Conservation (phyloP, 2,888 invertebrate genomes). For the Limulus polyphemus region DNA sequence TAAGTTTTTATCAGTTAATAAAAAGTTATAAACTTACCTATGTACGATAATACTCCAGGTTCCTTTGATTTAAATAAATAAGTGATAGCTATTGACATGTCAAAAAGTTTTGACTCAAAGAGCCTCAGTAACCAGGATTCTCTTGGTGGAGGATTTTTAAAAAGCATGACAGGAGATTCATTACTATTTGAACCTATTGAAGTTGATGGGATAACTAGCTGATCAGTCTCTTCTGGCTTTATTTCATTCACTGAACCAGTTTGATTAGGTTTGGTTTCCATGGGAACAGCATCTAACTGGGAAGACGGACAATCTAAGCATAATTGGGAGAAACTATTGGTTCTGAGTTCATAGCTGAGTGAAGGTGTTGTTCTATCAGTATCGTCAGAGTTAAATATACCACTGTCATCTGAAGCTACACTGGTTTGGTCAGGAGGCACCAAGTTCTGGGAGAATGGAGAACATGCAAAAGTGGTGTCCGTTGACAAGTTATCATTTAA, state of each 20-base stretch:
- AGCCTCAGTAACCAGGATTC: constrained; percentile 58
- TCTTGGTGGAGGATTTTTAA: constrained; percentile 25
- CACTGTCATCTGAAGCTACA: constrained; percentile 69
- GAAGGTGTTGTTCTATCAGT: constrained; percentile 7
- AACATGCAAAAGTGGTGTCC: too few species aligned
- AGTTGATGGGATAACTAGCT: neutral
- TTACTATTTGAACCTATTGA: too few species aligned
- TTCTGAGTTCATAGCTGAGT: neutral
- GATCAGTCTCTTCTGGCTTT: neutral
- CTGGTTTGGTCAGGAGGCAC: constrained; percentile 42
- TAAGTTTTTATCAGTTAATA: too few species aligned
- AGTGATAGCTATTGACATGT: constrained; percentile 95
- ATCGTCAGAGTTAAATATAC: constrained; percentile 40
- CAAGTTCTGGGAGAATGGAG: too few species aligned
- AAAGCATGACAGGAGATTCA: too few species aligned
- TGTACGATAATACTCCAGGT: constrained; percentile 91
- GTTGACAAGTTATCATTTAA: too few species aligned
- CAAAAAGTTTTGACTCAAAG: constrained; percentile 94
- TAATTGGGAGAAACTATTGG: too few species aligned
- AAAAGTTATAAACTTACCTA: constrained; percentile 47
- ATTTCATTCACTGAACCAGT: neutral
- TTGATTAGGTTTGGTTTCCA: neutral
- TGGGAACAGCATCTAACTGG: too few species aligned
- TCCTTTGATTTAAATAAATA: constrained; percentile 99
- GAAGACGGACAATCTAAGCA: too few species aligned